These are phyloP conservation scores for Bombus haemorrhoidalis DNA, from an alignment of 1,140 invertebrate genomes.

Conservation along the genomic window DNA sequence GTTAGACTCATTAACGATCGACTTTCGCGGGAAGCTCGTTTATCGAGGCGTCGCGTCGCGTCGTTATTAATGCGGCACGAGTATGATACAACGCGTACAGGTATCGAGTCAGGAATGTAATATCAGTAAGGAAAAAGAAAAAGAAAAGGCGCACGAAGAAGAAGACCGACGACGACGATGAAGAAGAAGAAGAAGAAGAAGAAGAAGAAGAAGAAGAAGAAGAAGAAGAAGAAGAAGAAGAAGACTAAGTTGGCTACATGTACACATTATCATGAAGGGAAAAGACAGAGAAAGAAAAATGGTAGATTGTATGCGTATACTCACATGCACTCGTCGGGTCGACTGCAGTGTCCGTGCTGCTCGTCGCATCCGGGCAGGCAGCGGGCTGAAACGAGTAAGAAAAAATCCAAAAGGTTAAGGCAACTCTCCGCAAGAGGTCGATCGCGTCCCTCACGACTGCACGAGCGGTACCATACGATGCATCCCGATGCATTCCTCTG, in stretches of 20 bases:
- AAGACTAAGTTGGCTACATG: neutral
- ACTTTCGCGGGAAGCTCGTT: slow-evolving; percentile 19
- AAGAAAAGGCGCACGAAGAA: neutral
- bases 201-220: neutral
- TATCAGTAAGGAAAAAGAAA: slow-evolving; percentile 20
- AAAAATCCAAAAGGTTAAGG: slow-evolving; percentile 81
- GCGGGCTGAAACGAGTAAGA: slow-evolving; percentile 91
- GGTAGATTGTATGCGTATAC: slow-evolving; percentile 82
- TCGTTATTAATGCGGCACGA: slow-evolving; percentile 16
- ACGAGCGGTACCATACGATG: slow-evolving; percentile 63
- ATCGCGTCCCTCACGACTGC: slow-evolving; percentile 76
- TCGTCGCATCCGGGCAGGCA: slow-evolving; percentile 95
- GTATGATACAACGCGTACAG: slow-evolving; percentile 24
- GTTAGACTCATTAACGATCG: slow-evolving; percentile 24
- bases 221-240: neutral
- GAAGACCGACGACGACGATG: too few relatives aligned
- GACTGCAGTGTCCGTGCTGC: slow-evolving; percentile 94
- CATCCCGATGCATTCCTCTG: slow-evolving; percentile 54
- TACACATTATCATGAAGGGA: neutral
- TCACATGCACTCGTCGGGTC: slow-evolving; percentile 97
- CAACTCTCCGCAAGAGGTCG: slow-evolving; percentile 79
- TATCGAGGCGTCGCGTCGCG: slow-evolving; percentile 16
- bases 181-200: neutral
- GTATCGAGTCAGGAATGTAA: slow-evolving; percentile 47
- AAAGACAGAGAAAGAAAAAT: neutral